Base-by-base conservation (phyloP, 2,888 invertebrate genomes). In the Clanis bilineata region DNA sequence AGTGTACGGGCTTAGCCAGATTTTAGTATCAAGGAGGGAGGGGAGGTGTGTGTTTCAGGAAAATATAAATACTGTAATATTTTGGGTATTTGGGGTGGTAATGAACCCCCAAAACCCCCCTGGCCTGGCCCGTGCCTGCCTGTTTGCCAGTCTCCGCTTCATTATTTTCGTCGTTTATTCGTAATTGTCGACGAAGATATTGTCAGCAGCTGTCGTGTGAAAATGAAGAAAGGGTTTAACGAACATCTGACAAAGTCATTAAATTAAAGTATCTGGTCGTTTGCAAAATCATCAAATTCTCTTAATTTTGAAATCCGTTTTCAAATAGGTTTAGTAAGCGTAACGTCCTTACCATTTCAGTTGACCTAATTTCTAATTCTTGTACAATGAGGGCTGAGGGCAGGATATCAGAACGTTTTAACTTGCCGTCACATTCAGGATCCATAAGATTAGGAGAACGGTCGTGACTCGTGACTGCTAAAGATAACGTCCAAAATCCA, bases 291-390 rank as follows among this genome's bases (percentile, higher is more conserved):
- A 9, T 51, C 10, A 32, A 51, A 28, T 28, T 28, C 3, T 28
- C 15, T 28, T 28, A 51, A 51, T 15, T 32, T 32, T 28, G 18
- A 18, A 21, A 32, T 51, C 18, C 18, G 51, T 32, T 51, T 32
- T 32, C 1, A 51, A 51, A 18, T 32, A 51, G 10, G 18, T 18
- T 32, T 32, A 32, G 9, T 18, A 18, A 28, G 47, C 9, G 47
- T 18, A 15, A 51, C 5, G 32, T 51, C 51, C 51, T 18, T 15
- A 9, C 28, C 18, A 51, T 32, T 32, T 32, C 51, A 51, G 32
- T 51, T 51, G 25, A 51, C 51, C 51, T 51, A 32, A 51, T 32
- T 51, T 51, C 32, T 51, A 51, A 51, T 51, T 51, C 28, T 32
- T 18, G 12, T 23, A 22, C 12, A 45, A 23, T n/a, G 36, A 6